Percentiles rank a stretch among this genome's conserved stretches.
Evolutionary conservation across 2,113 vertebrate genomes (phyloP).

Genomic region (Chloropsis hardwickii): DNA sequence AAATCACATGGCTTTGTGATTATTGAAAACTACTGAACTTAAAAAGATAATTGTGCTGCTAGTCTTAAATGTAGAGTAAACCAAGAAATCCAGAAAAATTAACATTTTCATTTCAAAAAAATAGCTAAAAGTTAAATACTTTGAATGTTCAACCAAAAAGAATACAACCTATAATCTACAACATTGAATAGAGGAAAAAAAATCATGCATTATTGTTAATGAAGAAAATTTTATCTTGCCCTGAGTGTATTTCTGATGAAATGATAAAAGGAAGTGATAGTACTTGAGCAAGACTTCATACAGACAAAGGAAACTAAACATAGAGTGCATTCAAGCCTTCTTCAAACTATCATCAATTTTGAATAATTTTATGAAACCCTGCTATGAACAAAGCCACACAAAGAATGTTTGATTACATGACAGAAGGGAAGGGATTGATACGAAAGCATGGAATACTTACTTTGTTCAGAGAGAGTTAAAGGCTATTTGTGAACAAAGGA

Average conservation of each 20-base stretch:
- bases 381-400: neutral
- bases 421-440: neutral
- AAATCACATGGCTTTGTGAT: neutral
- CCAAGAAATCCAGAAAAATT: neutral
- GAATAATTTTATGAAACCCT: conserved; percentile 22
- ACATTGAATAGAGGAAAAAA: neutral
- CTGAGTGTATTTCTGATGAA: neutral
- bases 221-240: neutral
- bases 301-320: conserved; percentile 24
- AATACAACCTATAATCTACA: neutral
- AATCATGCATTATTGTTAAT: neutral
- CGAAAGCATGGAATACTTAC: neutral
- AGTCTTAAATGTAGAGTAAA: neutral
- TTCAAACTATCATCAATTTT: conserved; percentile 9
- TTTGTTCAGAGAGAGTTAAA: conserved; percentile 2
- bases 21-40: neutral
- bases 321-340: neutral
- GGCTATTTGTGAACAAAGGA: conserved; percentile 15
- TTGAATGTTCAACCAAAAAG: neutral
- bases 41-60: neutral
- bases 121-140: neutral
- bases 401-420: conserved; percentile 36
- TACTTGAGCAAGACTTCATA: neutral
- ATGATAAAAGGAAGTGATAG: neutral
- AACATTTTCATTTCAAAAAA: neutral